Conservation (phyloP, 2,113 vertebrate species). For the Salminus brasiliensis region DNA sequence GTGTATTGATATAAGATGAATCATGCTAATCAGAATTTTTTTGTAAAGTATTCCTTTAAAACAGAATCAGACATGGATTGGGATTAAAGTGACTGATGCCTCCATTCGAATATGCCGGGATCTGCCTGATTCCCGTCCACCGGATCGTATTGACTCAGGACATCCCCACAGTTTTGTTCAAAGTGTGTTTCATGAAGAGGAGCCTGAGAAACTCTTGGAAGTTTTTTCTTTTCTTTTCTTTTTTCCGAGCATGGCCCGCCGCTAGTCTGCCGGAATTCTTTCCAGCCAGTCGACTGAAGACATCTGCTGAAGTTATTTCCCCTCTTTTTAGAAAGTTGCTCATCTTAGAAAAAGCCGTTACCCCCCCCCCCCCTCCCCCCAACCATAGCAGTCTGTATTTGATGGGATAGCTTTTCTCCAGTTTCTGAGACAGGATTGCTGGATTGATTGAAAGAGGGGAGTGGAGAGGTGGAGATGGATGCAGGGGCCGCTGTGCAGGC, state of each 20-base stretch:
- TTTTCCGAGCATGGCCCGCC: background rate
- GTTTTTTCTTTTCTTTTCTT: too few species aligned
- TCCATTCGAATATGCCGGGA: too few species aligned
- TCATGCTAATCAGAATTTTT: too few species aligned
- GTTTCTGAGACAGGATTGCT: background rate
- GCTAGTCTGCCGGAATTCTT: conserved; percentile 25
- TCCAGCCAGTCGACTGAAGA: conserved; percentile 25
- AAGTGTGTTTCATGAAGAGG: background rate
- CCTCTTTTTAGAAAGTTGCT: background rate
- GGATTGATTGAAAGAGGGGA: background rate
- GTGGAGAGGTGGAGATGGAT: background rate
- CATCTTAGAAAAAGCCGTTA: background rate
- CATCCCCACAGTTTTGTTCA: too few species aligned
- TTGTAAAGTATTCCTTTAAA: too few species aligned
- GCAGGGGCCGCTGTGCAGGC: background rate
- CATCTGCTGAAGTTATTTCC: conserved; percentile 52
- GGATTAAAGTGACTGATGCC: too few species aligned
- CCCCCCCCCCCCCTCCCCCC: background rate
- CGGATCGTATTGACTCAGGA: too few species aligned
- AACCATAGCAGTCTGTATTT: background rate
- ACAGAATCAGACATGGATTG: too few species aligned
- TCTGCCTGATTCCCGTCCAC: too few species aligned
- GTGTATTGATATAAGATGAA: too few species aligned
- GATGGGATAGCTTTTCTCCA: background rate
- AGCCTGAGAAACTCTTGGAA: background rate